Evolutionary conservation across 2,797 vertebrate genomes (phyloP), one percentile per base, ranked within the genome.

Genomic region (Karalla daura): DNA sequence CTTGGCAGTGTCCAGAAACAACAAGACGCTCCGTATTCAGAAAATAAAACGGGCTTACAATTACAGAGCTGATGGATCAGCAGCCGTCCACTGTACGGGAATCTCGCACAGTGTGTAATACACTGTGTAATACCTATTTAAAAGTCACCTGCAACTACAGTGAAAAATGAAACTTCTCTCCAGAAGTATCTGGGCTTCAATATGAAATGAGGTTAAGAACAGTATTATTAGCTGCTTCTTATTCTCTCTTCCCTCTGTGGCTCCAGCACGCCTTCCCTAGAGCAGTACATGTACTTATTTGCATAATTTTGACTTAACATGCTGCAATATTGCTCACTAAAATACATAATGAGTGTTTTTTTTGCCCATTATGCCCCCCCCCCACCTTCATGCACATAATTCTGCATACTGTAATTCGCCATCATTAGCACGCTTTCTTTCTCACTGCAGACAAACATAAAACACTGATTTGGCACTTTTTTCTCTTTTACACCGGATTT

Each of bases 291-390:
- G 14, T 65, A 39, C 56, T 23, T 11, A 49, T 70, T 78, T 76
- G 37, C 64, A 73, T 76, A 74, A 66, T 73, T 77, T 59, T 51
- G 53, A 59, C 21, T 39, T 58, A 59, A 55, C 40, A 18, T 41
- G 20, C 53, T 44, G 46, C 55, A 47, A 47, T 46, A 39, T 51
- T 49, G 32, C 28, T 46, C 32, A 70, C 36, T 5, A 1, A 59
- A 52, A 36, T 58, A 59, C 58, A 63, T 50, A 59, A 68, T 71
- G 32, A 24, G 18, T 27, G 51, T 61, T 56, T 24, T 56, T 21
- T 18, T 1, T 28, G 20, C 27, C 33, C 33, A 15, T 60, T 45
- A 51, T 43, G 36, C 11, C 40, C 33, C 17, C n/a, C 15, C 23
- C 28, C 17, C 30, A 15, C 15, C 23, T 33, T 15, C 30, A 15